These are phyloP conservation scores for Leucoma salicis DNA, from an alignment of 2,888 invertebrate species.

Conservation along the genomic window DNA sequence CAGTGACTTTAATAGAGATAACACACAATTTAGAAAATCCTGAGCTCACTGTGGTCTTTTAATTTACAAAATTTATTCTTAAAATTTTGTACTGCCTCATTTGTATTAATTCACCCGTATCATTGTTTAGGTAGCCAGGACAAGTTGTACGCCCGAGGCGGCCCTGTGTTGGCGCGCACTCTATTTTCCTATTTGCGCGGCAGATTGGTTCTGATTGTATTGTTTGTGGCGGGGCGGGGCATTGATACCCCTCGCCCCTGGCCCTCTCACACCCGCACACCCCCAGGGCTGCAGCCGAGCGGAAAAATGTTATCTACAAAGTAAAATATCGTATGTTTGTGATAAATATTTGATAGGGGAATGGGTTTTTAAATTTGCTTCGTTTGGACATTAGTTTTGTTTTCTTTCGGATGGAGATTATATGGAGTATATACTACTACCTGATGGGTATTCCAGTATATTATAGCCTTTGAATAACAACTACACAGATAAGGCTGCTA, in stretches of 20 bases:
- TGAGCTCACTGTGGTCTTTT: too few relatives aligned
- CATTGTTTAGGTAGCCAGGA: conserved; percentile 7
- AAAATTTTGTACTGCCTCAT: neutral
- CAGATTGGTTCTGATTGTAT: conserved; percentile 82
- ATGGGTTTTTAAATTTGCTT: conserved; percentile 60
- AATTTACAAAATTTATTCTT: neutral
- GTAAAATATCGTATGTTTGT: conserved; percentile 62
- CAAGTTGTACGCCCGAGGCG: conserved; percentile 47
- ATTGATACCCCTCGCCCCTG: conserved; percentile 47
- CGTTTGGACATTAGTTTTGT: conserved; percentile 39
- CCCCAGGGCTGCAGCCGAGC: conserved; percentile 52
- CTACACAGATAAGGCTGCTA: too few relatives aligned
- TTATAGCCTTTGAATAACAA: too few relatives aligned
- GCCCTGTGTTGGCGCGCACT: conserved; percentile 71
- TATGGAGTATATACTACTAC: too few relatives aligned
- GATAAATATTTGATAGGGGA: conserved; percentile 70
- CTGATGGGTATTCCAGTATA: too few relatives aligned
- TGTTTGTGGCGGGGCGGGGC: conserved; percentile 72
- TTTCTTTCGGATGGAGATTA: conserved; percentile 15
- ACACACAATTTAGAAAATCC: too few relatives aligned
- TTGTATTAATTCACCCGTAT: conserved; percentile 3
- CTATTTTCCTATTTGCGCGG: conserved; percentile 82
- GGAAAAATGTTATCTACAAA: conserved; percentile 70
- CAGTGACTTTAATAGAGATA: too few relatives aligned
- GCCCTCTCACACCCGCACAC: conserved; percentile 22